Evolutionary conservation across 1,140 invertebrate genomes (phyloP), one percentile per base, ranked within the genome.

Genomic region (Macrostomum lignano): DNA sequence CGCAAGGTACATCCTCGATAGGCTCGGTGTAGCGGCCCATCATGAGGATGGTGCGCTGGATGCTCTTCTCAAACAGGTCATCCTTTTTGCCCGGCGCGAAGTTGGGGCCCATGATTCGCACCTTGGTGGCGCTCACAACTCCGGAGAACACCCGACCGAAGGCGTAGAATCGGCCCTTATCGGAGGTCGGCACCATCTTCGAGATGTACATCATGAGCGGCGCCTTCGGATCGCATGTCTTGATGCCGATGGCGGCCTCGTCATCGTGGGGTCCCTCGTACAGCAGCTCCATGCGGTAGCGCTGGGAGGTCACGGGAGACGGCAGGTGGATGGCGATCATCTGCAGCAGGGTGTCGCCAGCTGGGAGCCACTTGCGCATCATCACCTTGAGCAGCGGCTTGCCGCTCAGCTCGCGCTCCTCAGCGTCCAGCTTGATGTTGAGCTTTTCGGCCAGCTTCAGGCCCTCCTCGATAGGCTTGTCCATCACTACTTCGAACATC

Each of bases 121-220:
- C 47, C 59, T 96, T 96, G 68, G 76, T 61, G 36, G 88, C 88
- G 40, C 86, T 93, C 34, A 67, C 67, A 3, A 74, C 66, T 45
- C 91, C 91, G 47, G 86, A 78, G 65, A 98, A 98, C 5, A 98
- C 91, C 66, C 91, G 82, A 38, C 91, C 91, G 55, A 98, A 98
- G 35, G 88, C 91, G 61, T 93, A 98, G 70, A 98, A 98, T 57
- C 91, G 72, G 41, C 91, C 91, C 62, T 96, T 98, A 58, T 98
- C 91, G 24, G 78, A 76, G 3, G 91, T 96, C 36, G 91, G 91
- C 58, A 98, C 91, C 91, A 98, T 98, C 64, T 98, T 98, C 15
- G 84, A 93, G 40, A 98, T 68, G 67, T 98, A 98, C 88, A 98
- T 96, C 86, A 98, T 96, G 17, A 98, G 66, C 14, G 82, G 86